Conservation (phyloP, 2,888 invertebrate genomes). For the Hoplodrina ambigua region DNA sequence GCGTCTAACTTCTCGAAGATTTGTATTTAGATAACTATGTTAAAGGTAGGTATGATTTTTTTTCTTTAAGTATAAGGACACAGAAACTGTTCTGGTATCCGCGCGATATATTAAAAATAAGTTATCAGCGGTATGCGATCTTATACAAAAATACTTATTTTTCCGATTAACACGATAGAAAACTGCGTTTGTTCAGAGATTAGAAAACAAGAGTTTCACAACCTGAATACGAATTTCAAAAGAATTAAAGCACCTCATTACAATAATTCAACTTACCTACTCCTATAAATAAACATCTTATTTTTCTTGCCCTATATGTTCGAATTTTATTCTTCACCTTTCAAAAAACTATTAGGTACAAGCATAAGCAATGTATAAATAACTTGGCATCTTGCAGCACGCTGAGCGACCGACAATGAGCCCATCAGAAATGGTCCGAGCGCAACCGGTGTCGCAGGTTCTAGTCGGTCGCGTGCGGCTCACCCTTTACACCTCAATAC, state of each 20-base stretch:
- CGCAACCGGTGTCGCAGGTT: conserved; percentile 75
- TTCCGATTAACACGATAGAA: neutral
- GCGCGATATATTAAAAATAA: conserved; percentile 59
- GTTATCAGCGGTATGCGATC: conserved; percentile 16
- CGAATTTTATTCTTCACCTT: conserved; percentile 45
- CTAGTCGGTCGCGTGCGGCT: conserved; percentile 69
- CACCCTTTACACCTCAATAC: conserved; percentile 73
- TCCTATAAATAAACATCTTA: conserved; percentile 38
- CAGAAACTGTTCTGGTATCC: conserved; percentile 66
- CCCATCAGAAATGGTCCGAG: conserved; percentile 77
- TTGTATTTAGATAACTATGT: too few species aligned
- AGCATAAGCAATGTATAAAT: conserved; percentile 43
- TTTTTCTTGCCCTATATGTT: conserved; percentile 36
- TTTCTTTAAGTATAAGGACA: too few species aligned
- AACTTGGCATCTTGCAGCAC: conserved; percentile 66
- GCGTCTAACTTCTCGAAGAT: conserved; percentile 3
- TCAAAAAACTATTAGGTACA: conserved; percentile 42
- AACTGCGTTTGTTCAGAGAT: neutral
- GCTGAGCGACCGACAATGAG: conserved; percentile 72
- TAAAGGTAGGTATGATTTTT: too few species aligned
- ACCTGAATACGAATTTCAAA: neutral
- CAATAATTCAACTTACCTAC: conserved; percentile 34
- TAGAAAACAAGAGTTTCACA: too few species aligned
- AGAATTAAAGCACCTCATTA: conserved; percentile 19
- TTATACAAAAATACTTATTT: neutral